Base-by-base conservation (phyloP, 2,797 vertebrate genomes). In the Takifugu ocellatus region DNA sequence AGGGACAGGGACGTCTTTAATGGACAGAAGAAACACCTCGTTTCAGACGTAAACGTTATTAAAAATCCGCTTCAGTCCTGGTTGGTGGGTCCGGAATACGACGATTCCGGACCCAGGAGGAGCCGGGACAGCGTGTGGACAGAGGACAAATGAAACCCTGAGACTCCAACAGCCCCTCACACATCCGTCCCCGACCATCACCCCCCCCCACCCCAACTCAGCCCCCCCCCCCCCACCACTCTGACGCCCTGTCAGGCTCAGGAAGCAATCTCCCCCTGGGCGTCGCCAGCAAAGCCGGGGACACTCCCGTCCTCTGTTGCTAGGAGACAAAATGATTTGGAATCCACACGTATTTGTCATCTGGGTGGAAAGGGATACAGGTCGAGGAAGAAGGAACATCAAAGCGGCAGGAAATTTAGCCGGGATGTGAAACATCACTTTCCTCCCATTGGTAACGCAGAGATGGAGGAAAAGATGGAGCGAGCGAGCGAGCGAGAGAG, bases 341-440 rank as follows among this genome's bases (percentile, higher is more conserved):
- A 78, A 76, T 78, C 70, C 47, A 10, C 49, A 57, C 21, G 62
- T 66, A 72, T 81, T 75, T 82, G 68, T 81, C 73, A 83, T 67
- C 42, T 31, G 2, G 16, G 44, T 51, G 58, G 15, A 3, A 59
- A 42, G 51, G 62, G 64, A 85, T 71, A 70, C 59, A 55, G 61
- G 62, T 63, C 24, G 54, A 72, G n/a, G n/a, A 74, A 54, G 71
- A 70, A 55, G 70, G 66, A 69, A 82, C 83, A 84, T 84, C 78
- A 86, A 88, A 86, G 66, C 56, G 70, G 48, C 72, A 74, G 52
- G 48, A 75, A 61, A 86, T 82, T 70, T 78, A 59, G 60, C 56
- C 51, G 46, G 68, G 75, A 78, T 78, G 63, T 77, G 75, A 67
- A 71, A 70, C 57, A 78, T 64, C 58, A 52, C 60, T 75, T 78